Evolutionary conservation across 2,888 invertebrate species (phyloP), one percentile per base, ranked within the genome.

Genomic region (Augiades crinisus): DNA sequence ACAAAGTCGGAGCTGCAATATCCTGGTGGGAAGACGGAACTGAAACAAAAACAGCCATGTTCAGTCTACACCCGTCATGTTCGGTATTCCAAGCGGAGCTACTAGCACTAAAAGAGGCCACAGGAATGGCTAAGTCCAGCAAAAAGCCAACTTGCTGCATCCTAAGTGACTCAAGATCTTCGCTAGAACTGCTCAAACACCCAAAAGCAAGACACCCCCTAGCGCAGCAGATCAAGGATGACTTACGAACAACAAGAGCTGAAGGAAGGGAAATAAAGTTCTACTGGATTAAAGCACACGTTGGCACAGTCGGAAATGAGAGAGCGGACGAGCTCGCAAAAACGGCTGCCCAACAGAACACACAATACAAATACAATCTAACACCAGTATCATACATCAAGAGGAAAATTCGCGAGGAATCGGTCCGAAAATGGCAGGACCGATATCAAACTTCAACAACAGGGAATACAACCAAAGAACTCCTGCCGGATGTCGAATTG

Each of bases 1-100:
- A 56, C 53, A 22, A 51, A 22, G 7, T 7, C 4, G 22, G 22
- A 5, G 22, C 56, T 1, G 58, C 55, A 7, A 22, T 53, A 2
- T 27, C 58, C 0, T 34, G 45, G 37, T 59, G 53, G 55, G 33
- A 52, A 10, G 31, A 40, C 1, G 47, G 37, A 0, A n/a, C 8
- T 5, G 57, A 56, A 24, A 14, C 38, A n/a, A n/a, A n/a, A n/a
- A n/a, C n/a, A n/a, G n/a, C n/a, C n/a, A n/a, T n/a, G n/a, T n/a
- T n/a, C n/a, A 53, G 36, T 5, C 38, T 57, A 30, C 49, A 47
- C 8, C 21, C 44, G 0, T 27, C n/a, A 12, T 56, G 59, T 47
- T 53, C 57, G 2, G 57, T 60, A 4, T 60, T 47, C 49, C 57
- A 58, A 34, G 41, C 57, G 1, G 57, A 56, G 31, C 33, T 56